A percentile compares a stretch with the other conserved stretches of the same genome.
Evolutionary conservation across 2,113 vertebrate genomes (phyloP).

Genomic region (Ceuthmochares aereus): DNA sequence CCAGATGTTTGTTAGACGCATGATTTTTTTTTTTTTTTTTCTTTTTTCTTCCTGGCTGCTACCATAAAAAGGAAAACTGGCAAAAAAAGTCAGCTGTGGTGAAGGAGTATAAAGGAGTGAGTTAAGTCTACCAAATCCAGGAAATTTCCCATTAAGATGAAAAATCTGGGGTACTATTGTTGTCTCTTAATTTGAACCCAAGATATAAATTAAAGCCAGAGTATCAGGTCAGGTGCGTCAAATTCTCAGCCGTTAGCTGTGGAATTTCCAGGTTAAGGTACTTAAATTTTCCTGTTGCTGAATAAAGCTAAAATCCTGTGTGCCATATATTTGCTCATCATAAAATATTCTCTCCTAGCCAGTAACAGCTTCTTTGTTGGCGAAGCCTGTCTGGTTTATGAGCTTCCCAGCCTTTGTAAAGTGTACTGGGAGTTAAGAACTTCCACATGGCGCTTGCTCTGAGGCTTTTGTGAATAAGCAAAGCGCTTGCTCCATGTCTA

Average conservation of each 20-base stretch:
- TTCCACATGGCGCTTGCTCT: conserved; percentile 61
- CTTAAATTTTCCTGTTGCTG: conserved; percentile 45
- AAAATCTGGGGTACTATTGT: background rate
- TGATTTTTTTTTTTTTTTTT: background rate
- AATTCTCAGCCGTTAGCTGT: background rate
- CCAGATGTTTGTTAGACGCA: conserved; percentile 53
- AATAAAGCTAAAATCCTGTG: conserved; percentile 36
- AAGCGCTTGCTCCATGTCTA: background rate
- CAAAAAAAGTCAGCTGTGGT: background rate
- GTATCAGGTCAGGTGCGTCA: conserved; percentile 21
- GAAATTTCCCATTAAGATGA: conserved; percentile 27
- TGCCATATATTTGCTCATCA: conserved; percentile 64
- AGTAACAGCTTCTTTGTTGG: conserved; percentile 68
- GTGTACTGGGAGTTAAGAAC: conserved; percentile 45
- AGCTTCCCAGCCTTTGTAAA: conserved; percentile 58
- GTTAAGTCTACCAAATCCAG: conserved; percentile 33
- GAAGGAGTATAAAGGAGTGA: background rate
- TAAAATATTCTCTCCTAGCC: conserved; percentile 57
- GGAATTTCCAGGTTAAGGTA: conserved; percentile 58
- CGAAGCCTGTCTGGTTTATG: conserved; percentile 27
- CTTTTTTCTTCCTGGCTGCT: background rate
- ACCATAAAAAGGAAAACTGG: background rate
- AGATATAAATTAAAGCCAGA: conserved; percentile 14
- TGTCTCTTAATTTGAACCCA: background rate
- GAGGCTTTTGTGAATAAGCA: conserved; percentile 47